Evolutionary conservation across 2,113 vertebrate genomes (phyloP).

Genomic region (Platysteira castanea): DNA sequence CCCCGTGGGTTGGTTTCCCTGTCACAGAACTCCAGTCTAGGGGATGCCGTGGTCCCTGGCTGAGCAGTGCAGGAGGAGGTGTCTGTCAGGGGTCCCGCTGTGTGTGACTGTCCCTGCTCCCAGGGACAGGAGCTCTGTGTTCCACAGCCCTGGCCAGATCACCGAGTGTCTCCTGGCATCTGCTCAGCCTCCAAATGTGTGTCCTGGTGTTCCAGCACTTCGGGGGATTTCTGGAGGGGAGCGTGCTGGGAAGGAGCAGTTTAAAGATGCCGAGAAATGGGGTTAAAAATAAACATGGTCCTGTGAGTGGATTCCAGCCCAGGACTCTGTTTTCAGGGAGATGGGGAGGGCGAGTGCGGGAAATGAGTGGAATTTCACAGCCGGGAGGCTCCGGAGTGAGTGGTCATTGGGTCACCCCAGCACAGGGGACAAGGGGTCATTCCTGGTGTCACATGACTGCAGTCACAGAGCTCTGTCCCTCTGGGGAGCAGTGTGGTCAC

Average conservation of each 20-base stretch:
- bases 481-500: neutral
- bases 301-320: neutral
- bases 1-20: neutral
- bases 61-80: neutral
- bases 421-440: neutral
- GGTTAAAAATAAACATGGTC: slow-evolving; percentile 13
- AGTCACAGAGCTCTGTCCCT: neutral
- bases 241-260: slow-evolving; percentile 3
- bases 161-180: neutral
- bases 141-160: neutral
- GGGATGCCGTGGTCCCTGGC: rapidly evolving
- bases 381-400: neutral
- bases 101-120: neutral
- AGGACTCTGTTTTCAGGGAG: neutral
- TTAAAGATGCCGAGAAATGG: neutral
- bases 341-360: neutral
- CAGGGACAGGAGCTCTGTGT: neutral
- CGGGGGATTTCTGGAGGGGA: neutral
- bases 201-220: neutral
- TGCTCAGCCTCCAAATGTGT: neutral
- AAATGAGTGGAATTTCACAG: neutral
- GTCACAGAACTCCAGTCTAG: neutral
- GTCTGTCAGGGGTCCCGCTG: neutral
- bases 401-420: neutral
- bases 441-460: neutral